Percentiles rank a stretch among this genome's conserved stretches.
phyloP scores from a whole-genome alignment of 2,888 invertebrate species.

The Leptinotarsa juncta region DNA sequence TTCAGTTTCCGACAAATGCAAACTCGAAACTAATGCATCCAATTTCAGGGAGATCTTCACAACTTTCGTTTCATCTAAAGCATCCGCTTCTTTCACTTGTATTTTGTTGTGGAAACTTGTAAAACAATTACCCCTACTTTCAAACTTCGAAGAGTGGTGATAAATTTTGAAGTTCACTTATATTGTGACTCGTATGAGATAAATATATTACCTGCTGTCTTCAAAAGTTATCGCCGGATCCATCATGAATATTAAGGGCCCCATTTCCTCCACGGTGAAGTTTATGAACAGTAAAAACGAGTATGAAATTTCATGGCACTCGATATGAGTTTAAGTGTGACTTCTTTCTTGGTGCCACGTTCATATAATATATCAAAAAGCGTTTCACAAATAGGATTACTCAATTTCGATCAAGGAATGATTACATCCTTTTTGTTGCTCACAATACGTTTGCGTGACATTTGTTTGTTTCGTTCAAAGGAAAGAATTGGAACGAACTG shows the following conservation, averaged over 20 bases:
- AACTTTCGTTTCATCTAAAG: background rate
- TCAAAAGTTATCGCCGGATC: conserved; percentile 3
- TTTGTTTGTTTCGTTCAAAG: too few species aligned
- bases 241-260: conserved; percentile 10
- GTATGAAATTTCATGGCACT: conserved; percentile 3
- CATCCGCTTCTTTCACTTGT: background rate
- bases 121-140: background rate
- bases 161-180: conserved; percentile 6
- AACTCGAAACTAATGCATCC: background rate
- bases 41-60: background rate
- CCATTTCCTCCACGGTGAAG: conserved; percentile 8
- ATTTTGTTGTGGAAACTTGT: conserved; percentile 2
- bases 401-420: too few species aligned
- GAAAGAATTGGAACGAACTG: too few species aligned
- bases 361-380: background rate
- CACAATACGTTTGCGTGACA: too few species aligned
- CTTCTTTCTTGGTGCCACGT: background rate
- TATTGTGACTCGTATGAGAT: conserved; percentile 2
- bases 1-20: too few species aligned
- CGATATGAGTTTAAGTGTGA: background rate
- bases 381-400: background rate
- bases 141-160: background rate
- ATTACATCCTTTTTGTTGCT: too few species aligned
- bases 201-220: conserved; percentile 4
- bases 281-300: conserved; percentile 16